Evolutionary conservation across 2,888 invertebrate species (phyloP), one percentile per base, ranked within the genome.

Genomic region (Conops quadrifasciatus): DNA sequence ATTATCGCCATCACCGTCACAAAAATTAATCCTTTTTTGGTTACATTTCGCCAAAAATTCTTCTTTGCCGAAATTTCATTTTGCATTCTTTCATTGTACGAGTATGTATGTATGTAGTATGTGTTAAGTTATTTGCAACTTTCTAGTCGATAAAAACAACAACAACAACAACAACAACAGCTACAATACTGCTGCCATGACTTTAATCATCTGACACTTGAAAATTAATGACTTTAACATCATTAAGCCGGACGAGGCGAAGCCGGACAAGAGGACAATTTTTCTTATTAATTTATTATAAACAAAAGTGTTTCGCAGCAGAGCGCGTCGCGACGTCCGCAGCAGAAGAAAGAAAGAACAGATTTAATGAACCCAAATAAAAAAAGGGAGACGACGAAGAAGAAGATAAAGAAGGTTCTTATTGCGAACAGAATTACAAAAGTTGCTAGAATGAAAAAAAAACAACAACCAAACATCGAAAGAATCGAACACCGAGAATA

Each of bases 121-220:
- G 9, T 36, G 36, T 36, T 4, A 36, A 36, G 36, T 36, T 36
- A 36, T 7, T 36, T 36, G 2, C 13, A 65, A 19, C 65, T 47
- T 51, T 28, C 65, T 51, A 43, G 21, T 65, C 28, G 19, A 51
- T 36, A 36, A 30, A 28, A 65, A 51, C 19, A 19, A 65, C 47
- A 19, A 65, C 47, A 64, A 49, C 26, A 67, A 11, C 53, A 66
- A 19, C 47, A 16, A 64, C 65, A 51, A 16, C 9, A 51, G 1
- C 21, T 28, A 30, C 5, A 4, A 51, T n/a, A 43, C 56, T 7
- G 9, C 36, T 36, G 9, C 36, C n/a, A 43, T 30, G 66, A 9
- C 56, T 67, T 24, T 43, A 56, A 56, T 67, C 66, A 67, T 53
- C 36, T 58, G 66, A 67, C 66, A 67, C 56, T 21, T 67, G 53